Evolutionary conservation across 1,140 invertebrate species (phyloP).

Genomic region (Saccostrea echinata): DNA sequence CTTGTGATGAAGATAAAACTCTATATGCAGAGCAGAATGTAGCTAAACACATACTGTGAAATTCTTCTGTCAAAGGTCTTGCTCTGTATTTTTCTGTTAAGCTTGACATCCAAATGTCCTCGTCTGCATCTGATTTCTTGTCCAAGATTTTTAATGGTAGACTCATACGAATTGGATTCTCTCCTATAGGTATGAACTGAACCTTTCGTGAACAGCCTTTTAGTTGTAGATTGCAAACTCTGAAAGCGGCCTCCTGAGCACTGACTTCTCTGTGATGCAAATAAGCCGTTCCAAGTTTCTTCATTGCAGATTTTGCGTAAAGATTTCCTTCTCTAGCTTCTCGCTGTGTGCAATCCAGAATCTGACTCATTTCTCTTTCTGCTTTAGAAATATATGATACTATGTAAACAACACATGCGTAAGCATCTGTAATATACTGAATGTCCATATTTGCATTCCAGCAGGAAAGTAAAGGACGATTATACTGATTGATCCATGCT

Average conservation of each 20-base stretch:
- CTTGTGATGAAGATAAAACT: constrained; percentile 47
- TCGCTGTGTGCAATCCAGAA: constrained; percentile 41
- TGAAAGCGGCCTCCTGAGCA: constrained; percentile 60
- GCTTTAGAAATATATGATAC: constrained; percentile 52
- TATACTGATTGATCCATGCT: constrained; percentile 53
- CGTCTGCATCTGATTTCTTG: constrained; percentile 11
- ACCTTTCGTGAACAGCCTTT: constrained; percentile 54
- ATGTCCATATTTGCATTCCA: constrained; percentile 63
- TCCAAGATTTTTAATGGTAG: constrained; percentile 11
- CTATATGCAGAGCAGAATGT: constrained; percentile 55
- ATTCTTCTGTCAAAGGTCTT: not conserved
- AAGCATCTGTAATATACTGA: constrained; percentile 56
- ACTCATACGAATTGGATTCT: constrained; percentile 46
- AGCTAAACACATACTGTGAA: constrained; percentile 53
- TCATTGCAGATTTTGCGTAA: constrained; percentile 5
- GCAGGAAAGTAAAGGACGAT: constrained; percentile 39
- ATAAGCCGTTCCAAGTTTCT: constrained; percentile 54
- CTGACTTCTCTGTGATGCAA: constrained; percentile 58
- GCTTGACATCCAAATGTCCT: constrained; percentile 44
- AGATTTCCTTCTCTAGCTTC: constrained; percentile 33
- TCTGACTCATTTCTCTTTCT: constrained; percentile 49
- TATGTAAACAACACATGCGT: constrained; percentile 48
- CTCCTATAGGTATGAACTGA: constrained; percentile 44
- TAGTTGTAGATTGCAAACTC: constrained; percentile 50
- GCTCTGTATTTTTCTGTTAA: constrained; percentile 43